These are phyloP conservation scores for Synaphobranchus kaupii DNA, from an alignment of 2,797 vertebrate genomes.

Conservation along the genomic window DNA sequence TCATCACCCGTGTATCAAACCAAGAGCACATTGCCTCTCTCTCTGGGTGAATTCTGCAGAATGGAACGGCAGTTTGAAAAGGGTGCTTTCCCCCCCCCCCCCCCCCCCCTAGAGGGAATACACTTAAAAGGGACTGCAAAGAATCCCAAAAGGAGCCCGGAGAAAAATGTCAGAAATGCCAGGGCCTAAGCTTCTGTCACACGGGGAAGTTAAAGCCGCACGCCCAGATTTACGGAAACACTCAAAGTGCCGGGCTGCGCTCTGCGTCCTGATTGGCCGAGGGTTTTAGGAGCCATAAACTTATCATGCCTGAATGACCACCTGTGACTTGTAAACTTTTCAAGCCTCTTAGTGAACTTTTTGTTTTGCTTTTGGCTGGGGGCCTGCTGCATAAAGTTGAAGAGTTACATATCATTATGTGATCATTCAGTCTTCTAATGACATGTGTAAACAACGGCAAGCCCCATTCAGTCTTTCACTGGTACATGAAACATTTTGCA, in stretches of 20 bases:
- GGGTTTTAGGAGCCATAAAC: background rate
- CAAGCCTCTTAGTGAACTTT: conserved; percentile 4
- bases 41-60: conserved; percentile 16
- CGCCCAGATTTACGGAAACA: background rate
- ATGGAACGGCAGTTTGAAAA: background rate
- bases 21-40: conserved; percentile 2
- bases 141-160: conserved; percentile 1
- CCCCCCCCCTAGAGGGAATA: conserved; percentile 1
- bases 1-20: conserved; percentile 51
- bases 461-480: conserved; percentile 36
- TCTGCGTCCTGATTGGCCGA: background rate
- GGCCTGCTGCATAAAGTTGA: background rate
- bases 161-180: conserved; percentile 32
- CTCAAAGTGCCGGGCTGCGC: background rate
- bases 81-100: no score
- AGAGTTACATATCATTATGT: conserved; percentile 25
- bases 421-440: conserved; percentile 9
- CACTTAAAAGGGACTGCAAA: conserved; percentile 27
- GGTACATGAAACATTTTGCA: conserved; percentile 30
- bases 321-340: conserved; percentile 12
- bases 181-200: background rate
- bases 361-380: background rate
- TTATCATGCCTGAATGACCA: background rate
- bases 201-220: background rate
- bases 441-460: conserved; percentile 25